Evolutionary conservation across 2,888 invertebrate species (phyloP).

Genomic region (Perizoma affinitatum): DNA sequence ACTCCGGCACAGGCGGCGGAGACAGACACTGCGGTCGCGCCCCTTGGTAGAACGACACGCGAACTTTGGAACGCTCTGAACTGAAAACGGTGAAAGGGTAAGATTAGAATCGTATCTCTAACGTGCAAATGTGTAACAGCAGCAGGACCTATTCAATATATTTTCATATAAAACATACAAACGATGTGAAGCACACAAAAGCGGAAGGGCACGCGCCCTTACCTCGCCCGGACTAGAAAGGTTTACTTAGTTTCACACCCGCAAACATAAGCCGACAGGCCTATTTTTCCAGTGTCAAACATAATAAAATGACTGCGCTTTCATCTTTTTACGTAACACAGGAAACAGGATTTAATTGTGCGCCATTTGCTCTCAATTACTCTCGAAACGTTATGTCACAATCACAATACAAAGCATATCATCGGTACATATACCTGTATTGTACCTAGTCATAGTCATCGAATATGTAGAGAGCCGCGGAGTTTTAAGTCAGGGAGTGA

Average conservation of each 20-base stretch:
- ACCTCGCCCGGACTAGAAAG: too few species aligned
- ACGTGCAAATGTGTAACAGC: too few species aligned
- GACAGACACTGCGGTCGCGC: conserved; percentile 88
- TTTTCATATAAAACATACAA: too few species aligned
- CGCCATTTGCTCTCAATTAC: conserved; percentile 26
- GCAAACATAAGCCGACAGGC: too few species aligned
- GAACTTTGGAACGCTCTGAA: conserved; percentile 91
- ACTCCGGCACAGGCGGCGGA: conserved; percentile 82
- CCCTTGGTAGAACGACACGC: conserved; percentile 93
- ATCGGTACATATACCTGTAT: conserved; percentile 8
- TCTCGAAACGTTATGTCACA: conserved; percentile 17
- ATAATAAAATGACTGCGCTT: background rate
- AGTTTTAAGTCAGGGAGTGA: too few species aligned
- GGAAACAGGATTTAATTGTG: conserved; percentile 27
- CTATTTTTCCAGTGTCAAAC: too few species aligned
- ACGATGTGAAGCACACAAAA: too few species aligned
- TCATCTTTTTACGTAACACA: conserved; percentile 14
- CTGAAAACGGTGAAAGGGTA: conserved; percentile 74
- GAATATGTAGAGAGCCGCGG: too few species aligned
- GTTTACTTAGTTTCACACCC: too few species aligned
- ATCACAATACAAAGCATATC: conserved; percentile 5
- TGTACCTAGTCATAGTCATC: background rate
- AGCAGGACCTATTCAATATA: too few species aligned
- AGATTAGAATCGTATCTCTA: background rate
- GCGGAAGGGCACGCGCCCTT: too few species aligned